Evolutionary conservation across 2,888 invertebrate species (phyloP), one percentile per base, ranked within the genome.

Genomic region (Habrosyne pyritoides): DNA sequence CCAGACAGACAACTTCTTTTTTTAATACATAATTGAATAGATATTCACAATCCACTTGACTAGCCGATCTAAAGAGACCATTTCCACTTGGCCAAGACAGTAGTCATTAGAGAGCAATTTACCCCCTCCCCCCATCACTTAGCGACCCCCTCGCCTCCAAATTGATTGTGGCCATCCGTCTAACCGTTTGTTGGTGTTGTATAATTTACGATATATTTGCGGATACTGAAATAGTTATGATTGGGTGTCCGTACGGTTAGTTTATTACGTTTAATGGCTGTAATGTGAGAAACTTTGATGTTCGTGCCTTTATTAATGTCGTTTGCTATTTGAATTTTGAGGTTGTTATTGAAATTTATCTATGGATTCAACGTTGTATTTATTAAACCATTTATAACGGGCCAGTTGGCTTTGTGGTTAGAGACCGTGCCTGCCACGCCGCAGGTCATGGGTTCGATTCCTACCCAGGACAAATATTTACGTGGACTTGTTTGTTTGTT

Each of bases 101-200:
- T 58, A 56, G 79, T 89, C 91, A 87, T 90, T 90, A 89, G 83
- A 66, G 84, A 80, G 75, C 83, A 84, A 86, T 86, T 84, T 84
- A 71, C 74, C 77, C 77, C 80, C 78, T 69, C 72, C 73, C 67
- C 64, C 63, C 73, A 58, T 62, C 73, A 71, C 71, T 72, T 64
- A 72, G 64, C 66, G 58, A 52, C 69, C 64, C 62, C 18, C 71
- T 67, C 71, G 69, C 73, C 73, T 67, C 71, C 67, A 86, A 89
- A 91, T 90, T 90, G 89, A 89, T 90, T 87, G 86, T 83, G 78
- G 82, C 83, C 75, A 83, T 85, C 78, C 63, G 68, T 65, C 63
- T 61, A 60, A 68, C 71, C 69, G 59, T 69, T 68, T 60, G 64
- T 12, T 33, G 4, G 5, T 69, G 59, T 63, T 59, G 56, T 59